Base-by-base conservation (phyloP, 2,888 invertebrate species). In the Drosophila demipolita region DNA sequence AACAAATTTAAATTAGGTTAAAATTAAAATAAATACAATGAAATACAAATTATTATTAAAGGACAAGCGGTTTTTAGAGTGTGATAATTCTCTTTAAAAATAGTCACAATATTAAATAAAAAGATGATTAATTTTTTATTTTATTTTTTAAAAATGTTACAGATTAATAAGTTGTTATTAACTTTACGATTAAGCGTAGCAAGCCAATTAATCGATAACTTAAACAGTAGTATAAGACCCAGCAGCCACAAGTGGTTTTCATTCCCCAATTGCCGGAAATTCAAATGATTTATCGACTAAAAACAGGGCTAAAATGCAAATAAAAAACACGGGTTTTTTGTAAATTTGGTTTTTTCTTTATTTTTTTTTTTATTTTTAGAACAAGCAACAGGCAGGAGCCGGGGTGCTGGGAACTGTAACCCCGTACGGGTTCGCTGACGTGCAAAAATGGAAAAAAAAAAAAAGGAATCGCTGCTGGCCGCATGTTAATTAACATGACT, bases 401-500 rank as follows among this genome's bases (percentile, higher is more conserved):
- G 38, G 33, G 15, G 23, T 12, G 5, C 35, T 6, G 7, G 20
- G 48, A 26, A 17, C 35, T 29, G 36, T 17, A 23, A 6, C 11
- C 36, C 29, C 3, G 33, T 11, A 11, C 11, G 57, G 15, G 29
- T 11, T 23, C 35, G 73, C 40, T 35, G 32, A 32, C 49, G 26
- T 23, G 26, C 42, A 53, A 75, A 78, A 75, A 55, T 15, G 17
- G 17, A 17, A 4, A 7, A 7, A 45, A 38, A 38, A 8, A 5
- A 45, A 20, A 45, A 20, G 8, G n/a, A 45, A 72, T 67, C 71
- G 78, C 71, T 80, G 66, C 57, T 73, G 78, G 65, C 77, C 82
- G 77, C 80, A 90, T 81, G 90, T 90, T 91, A 91, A 90, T 91
- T 91, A 87, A 90, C 90, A 79, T 83, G 89, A 81, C 89, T 89